Percentiles rank a stretch among this genome's conserved stretches.
phyloP scores from a whole-genome alignment of 92 coral and sea anemone genomes.

The Scolanthus callimorphus region DNA sequence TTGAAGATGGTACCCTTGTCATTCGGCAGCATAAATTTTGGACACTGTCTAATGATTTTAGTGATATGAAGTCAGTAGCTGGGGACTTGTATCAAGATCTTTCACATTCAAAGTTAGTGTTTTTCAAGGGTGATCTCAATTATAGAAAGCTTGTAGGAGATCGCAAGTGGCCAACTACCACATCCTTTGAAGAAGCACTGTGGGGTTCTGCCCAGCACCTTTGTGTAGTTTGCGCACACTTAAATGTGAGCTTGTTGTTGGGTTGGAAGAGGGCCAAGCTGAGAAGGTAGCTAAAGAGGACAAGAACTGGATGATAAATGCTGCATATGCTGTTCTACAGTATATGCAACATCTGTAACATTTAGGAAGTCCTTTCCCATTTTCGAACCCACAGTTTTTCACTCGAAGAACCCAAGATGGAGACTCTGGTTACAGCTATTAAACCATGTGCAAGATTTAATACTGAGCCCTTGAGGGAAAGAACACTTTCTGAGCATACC shows the following conservation, averaged over 20 bases:
- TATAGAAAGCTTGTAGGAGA: slow-evolving; percentile 97
- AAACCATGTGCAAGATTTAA: no score
- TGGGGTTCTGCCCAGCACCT: slow-evolving; percentile 95
- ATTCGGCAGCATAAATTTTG: slow-evolving; percentile 67
- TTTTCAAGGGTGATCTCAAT: slow-evolving; percentile 95
- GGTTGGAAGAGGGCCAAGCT: slow-evolving; percentile 77
- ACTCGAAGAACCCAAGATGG: no score
- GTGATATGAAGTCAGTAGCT: slow-evolving; percentile 58
- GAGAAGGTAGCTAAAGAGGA: slow-evolving; percentile 40
- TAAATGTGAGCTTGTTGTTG: slow-evolving; percentile 94
- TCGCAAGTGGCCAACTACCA: slow-evolving; percentile 89
- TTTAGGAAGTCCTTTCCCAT: no score
- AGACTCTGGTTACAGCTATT: no score
- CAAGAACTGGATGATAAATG: slow-evolving; percentile 94
- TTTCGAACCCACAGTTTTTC: no score
- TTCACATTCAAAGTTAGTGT: slow-evolving; percentile 69
- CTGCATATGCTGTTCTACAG: slow-evolving; percentile 84
- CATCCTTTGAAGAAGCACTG: slow-evolving; percentile 68
- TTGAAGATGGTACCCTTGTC: slow-evolving; percentile 74
- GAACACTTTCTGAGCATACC: no score
- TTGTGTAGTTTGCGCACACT: slow-evolving; percentile 89
- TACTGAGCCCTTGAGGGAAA: no score
- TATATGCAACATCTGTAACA: slow-evolving; percentile 35
- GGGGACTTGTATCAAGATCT: slow-evolving; percentile 73
- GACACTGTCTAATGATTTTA: slow-evolving; percentile 85